Conservation (phyloP, 1,140 invertebrate species). For the Sipha flava region DNA sequence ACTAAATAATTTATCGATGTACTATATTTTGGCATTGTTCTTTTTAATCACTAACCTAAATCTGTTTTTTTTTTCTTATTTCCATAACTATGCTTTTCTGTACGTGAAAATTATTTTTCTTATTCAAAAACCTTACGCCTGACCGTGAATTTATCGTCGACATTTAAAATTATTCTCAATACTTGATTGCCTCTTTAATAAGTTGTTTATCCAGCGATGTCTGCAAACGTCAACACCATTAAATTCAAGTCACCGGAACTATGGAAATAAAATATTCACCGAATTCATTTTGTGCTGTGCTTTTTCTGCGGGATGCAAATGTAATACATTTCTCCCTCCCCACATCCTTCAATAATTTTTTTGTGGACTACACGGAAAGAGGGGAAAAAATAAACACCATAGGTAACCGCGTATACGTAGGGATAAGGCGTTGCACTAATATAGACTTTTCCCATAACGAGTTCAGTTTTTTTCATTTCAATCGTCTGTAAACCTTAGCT, state of each 20-base stretch:
- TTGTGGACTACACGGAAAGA: not conserved
- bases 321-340: not conserved
- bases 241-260: not conserved
- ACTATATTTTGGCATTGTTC: too few relatives aligned
- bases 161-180: not conserved
- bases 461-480: not conserved
- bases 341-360: not conserved
- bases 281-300: not conserved
- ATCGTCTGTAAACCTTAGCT: not conserved
- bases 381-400: not conserved
- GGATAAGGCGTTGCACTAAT: not conserved
- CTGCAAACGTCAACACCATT: slow-evolving; percentile 13
- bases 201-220: not conserved
- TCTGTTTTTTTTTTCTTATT: too few relatives aligned
- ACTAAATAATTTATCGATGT: too few relatives aligned
- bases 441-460: not conserved
- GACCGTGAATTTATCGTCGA: not conserved
- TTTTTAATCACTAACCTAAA: too few relatives aligned
- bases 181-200: slow-evolving; percentile 9
- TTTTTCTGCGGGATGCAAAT: not conserved
- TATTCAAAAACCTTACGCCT: not conserved
- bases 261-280: not conserved
- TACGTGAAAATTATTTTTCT: not conserved
- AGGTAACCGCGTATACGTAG: not conserved
- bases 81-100: too few relatives aligned